phyloP scores from a whole-genome alignment of 1,140 invertebrate species.

The Solenopsis invicta region DNA sequence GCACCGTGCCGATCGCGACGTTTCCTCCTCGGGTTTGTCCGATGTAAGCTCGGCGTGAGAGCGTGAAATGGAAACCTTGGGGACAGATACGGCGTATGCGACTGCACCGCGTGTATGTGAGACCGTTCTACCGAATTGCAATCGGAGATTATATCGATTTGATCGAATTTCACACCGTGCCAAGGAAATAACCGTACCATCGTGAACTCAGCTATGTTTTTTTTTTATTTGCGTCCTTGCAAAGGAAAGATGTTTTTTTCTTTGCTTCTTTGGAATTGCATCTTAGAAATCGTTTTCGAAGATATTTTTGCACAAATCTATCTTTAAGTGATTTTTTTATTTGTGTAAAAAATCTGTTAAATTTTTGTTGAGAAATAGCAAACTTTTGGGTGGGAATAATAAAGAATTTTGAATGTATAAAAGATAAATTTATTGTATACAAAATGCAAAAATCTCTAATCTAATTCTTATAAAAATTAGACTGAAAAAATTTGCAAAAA shows the following conservation, averaged over 20 bases:
- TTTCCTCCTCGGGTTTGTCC: constrained; percentile 44
- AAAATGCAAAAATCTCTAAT: background rate
- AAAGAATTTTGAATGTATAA: background rate
- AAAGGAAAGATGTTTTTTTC: constrained; percentile 20
- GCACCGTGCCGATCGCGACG: constrained; percentile 37
- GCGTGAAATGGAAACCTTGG: constrained; percentile 56
- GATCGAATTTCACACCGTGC: constrained; percentile 42
- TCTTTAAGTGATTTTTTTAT: constrained; percentile 9
- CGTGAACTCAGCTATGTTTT: background rate
- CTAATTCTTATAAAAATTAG: too few relatives aligned
- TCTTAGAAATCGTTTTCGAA: constrained; percentile 15
- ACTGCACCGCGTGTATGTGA: background rate
- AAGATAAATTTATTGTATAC: background rate
- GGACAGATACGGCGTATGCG: constrained; percentile 18
- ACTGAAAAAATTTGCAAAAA: too few relatives aligned
- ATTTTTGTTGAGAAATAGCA: background rate
- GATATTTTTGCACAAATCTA: constrained; percentile 21
- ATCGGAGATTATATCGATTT: constrained; percentile 60
- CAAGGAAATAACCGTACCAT: constrained; percentile 22
- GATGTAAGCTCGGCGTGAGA: constrained; percentile 13
- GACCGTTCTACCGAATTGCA: constrained; percentile 45
- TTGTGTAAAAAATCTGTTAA: constrained; percentile 12
- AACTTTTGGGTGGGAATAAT: constrained; percentile 9
- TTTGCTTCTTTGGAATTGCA: background rate
- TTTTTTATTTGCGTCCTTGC: constrained; percentile 26